Percentiles rank a stretch among this genome's conserved stretches.
Conservation (phyloP, 2,797 vertebrate genomes). For the Scolopax rusticola region DNA sequence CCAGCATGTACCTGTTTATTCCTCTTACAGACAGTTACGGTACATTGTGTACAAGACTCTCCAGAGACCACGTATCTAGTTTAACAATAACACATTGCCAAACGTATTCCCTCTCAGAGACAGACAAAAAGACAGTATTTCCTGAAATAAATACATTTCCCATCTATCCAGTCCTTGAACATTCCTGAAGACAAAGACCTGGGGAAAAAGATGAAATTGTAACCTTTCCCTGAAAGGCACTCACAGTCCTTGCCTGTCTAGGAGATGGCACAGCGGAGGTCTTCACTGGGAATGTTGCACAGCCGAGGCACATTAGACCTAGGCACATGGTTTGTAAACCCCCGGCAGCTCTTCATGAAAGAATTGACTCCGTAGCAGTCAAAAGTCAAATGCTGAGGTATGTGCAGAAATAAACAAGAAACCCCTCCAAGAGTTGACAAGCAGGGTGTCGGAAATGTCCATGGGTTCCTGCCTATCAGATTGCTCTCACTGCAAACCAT, state of each 20-base stretch:
- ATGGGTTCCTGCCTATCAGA: background rate
- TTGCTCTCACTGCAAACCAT: background rate
- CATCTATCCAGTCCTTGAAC: background rate
- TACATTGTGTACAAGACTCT: background rate
- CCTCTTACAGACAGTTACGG: background rate
- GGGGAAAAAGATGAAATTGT: background rate
- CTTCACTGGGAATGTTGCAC: background rate
- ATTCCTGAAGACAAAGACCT: background rate
- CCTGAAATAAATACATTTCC: background rate
- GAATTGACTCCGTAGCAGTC: background rate
- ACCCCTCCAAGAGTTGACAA: background rate
- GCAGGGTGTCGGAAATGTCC: background rate
- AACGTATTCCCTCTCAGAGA: background rate
- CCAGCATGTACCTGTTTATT: background rate
- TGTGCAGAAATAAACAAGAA: background rate
- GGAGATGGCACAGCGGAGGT: background rate
- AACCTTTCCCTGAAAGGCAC: background rate
- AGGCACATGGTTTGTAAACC: background rate
- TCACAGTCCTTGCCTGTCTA: background rate
- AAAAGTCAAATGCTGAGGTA: background rate
- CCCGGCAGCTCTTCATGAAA: background rate
- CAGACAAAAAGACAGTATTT: background rate
- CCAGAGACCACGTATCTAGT: background rate
- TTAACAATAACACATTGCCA: background rate
- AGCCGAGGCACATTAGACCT: fast-evolving